Conservation (phyloP, 2,797 vertebrate genomes). For the Muscicapa striata region DNA sequence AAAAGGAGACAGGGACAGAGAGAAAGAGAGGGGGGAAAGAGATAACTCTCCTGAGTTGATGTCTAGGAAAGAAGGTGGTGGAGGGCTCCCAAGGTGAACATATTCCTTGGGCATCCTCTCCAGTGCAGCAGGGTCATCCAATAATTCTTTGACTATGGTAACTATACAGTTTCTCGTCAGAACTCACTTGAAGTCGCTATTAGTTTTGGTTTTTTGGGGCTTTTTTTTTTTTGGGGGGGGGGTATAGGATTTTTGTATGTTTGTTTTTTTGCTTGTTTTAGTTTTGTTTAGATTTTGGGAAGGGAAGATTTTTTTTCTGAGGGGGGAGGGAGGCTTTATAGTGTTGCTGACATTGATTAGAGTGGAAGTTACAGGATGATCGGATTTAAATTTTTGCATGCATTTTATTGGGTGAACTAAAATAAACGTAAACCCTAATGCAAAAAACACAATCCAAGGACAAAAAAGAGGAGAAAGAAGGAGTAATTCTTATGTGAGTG, state of each 20-base stretch:
- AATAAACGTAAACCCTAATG: background rate
- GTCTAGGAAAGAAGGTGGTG: background rate
- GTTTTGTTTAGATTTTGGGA: background rate
- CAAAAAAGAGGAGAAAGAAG: background rate
- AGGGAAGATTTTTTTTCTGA: rapidly evolving
- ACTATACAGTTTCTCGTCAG: background rate
- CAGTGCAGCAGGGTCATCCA: background rate
- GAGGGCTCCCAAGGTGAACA: background rate
- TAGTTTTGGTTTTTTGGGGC: background rate
- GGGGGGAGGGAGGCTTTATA: rapidly evolving
- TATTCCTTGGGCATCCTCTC: background rate
- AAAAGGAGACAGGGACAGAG: background rate
- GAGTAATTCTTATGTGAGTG: background rate
- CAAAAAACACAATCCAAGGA: background rate
- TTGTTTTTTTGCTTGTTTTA: background rate
- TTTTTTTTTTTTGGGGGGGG: too few relatives aligned
- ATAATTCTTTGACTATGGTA: background rate
- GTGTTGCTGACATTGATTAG: background rate
- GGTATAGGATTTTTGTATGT: background rate
- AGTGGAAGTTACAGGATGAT: background rate
- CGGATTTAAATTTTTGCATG: background rate
- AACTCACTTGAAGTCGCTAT: background rate
- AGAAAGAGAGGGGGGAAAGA: background rate
- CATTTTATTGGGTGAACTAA: background rate
- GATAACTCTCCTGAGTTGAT: background rate